phyloP scores from a whole-genome alignment of 2,113 vertebrate species.

The Nyctereutes procyonoides region DNA sequence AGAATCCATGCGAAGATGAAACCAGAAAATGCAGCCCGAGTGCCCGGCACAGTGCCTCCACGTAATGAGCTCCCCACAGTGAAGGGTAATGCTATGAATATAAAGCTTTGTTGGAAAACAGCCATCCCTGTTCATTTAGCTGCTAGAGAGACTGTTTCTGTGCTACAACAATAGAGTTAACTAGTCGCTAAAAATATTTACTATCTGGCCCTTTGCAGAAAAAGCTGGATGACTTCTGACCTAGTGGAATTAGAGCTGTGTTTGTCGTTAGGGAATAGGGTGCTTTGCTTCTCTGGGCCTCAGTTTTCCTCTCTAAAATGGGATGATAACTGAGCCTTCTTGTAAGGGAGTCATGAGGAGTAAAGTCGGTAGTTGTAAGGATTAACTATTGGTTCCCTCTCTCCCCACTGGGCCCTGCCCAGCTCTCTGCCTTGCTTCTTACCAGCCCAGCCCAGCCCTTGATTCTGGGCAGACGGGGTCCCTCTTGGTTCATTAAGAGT shows the following conservation, averaged over 20 bases:
- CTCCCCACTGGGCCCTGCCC: rapidly evolving
- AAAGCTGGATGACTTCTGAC: neutral
- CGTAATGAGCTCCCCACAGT: rapidly evolving
- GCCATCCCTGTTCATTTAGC: neutral
- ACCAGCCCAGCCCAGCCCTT: neutral
- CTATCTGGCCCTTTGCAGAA: neutral
- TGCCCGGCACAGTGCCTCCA: neutral
- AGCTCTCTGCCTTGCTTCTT: no score
- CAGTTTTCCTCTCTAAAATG: constrained; percentile 4
- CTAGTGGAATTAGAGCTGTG: neutral
- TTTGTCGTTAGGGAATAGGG: neutral
- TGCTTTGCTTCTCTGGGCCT: neutral
- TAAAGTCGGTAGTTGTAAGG: no score
- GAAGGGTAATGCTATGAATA: neutral
- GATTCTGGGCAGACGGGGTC: neutral
- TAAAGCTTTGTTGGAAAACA: neutral
- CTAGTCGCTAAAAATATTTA: neutral
- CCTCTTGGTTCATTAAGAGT: neutral
- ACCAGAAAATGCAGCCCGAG: neutral
- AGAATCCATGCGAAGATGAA: neutral
- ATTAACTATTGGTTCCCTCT: neutral
- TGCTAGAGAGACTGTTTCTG: neutral
- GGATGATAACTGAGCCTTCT: neutral
- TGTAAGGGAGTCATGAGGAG: rapidly evolving
- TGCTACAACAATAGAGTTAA: neutral